phyloP scores from a whole-genome alignment of 2,888 invertebrate genomes.

The Drosophila imparisetae region DNA sequence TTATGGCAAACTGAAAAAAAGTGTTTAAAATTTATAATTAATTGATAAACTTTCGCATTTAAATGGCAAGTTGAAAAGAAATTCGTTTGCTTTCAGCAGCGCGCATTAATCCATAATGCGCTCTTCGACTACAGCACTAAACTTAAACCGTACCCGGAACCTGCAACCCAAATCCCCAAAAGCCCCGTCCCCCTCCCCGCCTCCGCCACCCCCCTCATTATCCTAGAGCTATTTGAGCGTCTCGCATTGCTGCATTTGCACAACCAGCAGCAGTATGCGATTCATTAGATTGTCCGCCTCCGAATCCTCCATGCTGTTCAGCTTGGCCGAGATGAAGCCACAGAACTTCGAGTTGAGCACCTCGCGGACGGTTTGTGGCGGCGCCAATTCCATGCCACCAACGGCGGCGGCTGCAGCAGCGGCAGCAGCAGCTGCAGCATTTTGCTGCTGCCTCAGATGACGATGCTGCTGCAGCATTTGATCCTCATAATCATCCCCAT shows the following conservation, averaged over 20 bases:
- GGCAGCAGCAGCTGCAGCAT: constrained; percentile 41
- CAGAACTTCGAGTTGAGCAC: constrained; percentile 83
- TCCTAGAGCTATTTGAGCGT: constrained; percentile 6
- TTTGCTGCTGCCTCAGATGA: constrained; percentile 81
- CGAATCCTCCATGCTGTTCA: constrained; percentile 83
- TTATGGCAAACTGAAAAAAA: constrained; percentile 52
- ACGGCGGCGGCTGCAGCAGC: constrained; percentile 44
- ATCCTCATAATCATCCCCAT: constrained; percentile 80
- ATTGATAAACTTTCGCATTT: not conserved
- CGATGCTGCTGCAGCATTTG: constrained; percentile 83
- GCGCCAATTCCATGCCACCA: constrained; percentile 73
- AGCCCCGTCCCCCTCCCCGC: not conserved
- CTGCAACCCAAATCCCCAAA: not conserved
- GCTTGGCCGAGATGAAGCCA: constrained; percentile 83
- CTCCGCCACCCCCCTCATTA: constrained; percentile 25
- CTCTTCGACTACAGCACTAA: constrained; percentile 37
- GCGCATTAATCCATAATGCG: constrained; percentile 59
- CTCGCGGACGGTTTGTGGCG: constrained; percentile 83
- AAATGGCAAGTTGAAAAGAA: constrained; percentile 43
- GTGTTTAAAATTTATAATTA: constrained; percentile 12
- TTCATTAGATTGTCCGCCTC: constrained; percentile 84
- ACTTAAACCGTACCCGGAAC: constrained; percentile 5
- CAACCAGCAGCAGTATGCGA: constrained; percentile 81
- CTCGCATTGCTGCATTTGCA: constrained; percentile 80
- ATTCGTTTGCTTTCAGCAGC: constrained; percentile 57